A percentile compares a stretch with the other conserved stretches of the same genome.
Conservation (phyloP, 2,888 invertebrate genomes). For the Orchesellides sinensis region DNA sequence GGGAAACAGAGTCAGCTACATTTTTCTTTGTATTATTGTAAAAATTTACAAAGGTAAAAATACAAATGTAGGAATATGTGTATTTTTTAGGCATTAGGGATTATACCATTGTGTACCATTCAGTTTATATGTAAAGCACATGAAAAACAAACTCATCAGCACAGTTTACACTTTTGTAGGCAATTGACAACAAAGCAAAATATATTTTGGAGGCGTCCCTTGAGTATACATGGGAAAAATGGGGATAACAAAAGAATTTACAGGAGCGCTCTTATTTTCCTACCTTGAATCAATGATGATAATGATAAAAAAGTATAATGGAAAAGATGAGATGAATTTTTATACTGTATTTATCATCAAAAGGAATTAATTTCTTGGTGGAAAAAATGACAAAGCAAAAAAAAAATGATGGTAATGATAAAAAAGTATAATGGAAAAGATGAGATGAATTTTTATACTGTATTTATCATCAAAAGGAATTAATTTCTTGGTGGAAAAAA, state of each 20-base stretch:
- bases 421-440: no score
- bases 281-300: constrained; percentile 26
- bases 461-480: constrained; percentile 37
- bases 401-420: constrained; percentile 10
- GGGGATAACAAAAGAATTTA: not conserved
- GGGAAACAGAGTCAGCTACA: no score
- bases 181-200: not conserved
- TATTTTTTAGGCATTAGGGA: no score
- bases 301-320: no score
- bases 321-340: no score
- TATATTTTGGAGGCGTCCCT: not conserved
- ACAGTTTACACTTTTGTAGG: constrained; percentile 33
- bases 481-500: constrained; percentile 58
- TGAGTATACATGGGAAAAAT: constrained; percentile 1
- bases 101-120: no score
- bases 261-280: constrained; percentile 4
- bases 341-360: constrained; percentile 20
- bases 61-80: no score
- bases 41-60: no score
- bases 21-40: no score
- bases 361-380: constrained; percentile 61
- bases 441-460: no score
- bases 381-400: constrained; percentile 28
- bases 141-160: no score
- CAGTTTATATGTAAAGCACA: no score